Conservation (phyloP, 2,797 vertebrate species). For the Muraenolepis orangiensis region DNA sequence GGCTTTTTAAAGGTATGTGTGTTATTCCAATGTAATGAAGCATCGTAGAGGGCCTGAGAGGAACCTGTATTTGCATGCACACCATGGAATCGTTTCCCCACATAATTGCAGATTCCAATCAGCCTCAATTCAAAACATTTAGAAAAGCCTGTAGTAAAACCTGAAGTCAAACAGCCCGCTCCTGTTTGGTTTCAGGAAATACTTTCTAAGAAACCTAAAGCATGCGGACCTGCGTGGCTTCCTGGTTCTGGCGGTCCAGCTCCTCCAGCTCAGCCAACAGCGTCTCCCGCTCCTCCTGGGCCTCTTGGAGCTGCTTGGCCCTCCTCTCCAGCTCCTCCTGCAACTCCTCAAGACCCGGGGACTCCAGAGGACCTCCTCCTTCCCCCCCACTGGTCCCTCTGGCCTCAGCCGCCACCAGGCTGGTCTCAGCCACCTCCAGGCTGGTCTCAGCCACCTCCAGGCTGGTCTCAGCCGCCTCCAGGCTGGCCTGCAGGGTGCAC, state of each 20-base stretch:
- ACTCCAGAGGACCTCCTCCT: slow-evolving; percentile 40
- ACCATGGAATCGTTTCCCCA: no score
- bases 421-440: no score
- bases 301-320: slow-evolving; percentile 74
- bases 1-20: not conserved
- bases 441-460: slow-evolving; percentile 43
- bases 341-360: slow-evolving; percentile 68
- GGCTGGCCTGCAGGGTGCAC: slow-evolving; percentile 71
- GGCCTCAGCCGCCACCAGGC: no score
- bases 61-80: not conserved
- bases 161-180: not conserved
- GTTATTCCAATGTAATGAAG: not conserved
- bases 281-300: slow-evolving; percentile 77
- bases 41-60: no score
- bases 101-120: not conserved
- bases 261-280: slow-evolving; percentile 87
- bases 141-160: not conserved
- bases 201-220: not conserved
- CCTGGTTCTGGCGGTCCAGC: slow-evolving; percentile 91
- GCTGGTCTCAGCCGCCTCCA: slow-evolving; percentile 53
- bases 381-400: not conserved
- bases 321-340: slow-evolving; percentile 76
- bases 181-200: not conserved
- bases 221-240: slow-evolving; percentile 85
- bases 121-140: not conserved